Evolutionary conservation across 2,113 vertebrate species (phyloP).

Genomic region (Triplophysa tibetana): DNA sequence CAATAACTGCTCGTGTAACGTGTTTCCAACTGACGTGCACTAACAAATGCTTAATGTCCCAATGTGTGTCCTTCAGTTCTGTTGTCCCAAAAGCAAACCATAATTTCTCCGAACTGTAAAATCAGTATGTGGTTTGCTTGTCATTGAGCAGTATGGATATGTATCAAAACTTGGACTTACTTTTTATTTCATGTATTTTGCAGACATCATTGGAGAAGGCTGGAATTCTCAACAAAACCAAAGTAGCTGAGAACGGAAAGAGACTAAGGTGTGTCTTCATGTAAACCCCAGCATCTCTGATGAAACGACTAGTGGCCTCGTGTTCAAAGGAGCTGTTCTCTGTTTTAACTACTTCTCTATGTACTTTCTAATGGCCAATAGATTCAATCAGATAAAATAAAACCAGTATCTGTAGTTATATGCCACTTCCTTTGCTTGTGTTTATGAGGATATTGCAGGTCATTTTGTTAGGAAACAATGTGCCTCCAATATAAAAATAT

Average conservation of each 20-base stretch:
- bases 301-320: neutral
- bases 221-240: slow-evolving; percentile 88
- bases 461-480: neutral
- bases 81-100: neutral
- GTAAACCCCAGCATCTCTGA: neutral
- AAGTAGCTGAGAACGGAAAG: slow-evolving; percentile 83
- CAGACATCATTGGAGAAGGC: slow-evolving; percentile 85
- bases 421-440: neutral
- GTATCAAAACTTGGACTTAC: neutral
- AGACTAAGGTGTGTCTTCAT: slow-evolving; percentile 72
- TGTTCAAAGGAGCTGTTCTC: neutral
- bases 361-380: neutral
- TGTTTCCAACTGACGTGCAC: neutral
- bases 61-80: neutral
- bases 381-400: neutral
- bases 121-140: neutral
- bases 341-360: neutral
- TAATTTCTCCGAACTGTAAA: neutral
- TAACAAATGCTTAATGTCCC: neutral
- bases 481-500: neutral
- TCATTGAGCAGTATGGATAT: neutral
- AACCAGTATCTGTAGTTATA: neutral
- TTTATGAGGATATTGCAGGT: neutral
- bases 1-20: neutral
- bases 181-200: slow-evolving; percentile 5